These are phyloP conservation scores for Sinella curviseta DNA, from an alignment of 1,140 invertebrate genomes.

Conservation along the genomic window DNA sequence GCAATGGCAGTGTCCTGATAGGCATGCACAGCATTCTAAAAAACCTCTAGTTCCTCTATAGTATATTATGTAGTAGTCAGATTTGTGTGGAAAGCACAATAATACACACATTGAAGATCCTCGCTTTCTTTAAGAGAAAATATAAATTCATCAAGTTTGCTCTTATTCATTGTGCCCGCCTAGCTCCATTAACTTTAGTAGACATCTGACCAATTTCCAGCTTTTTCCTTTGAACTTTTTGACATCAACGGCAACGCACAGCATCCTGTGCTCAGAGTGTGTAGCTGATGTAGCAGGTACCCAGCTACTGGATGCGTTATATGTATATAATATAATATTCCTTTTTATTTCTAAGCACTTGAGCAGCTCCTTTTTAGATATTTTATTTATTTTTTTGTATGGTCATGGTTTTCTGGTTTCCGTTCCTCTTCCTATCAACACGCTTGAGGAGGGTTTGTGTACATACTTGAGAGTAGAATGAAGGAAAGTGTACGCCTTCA, in stretches of 20 bases:
- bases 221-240: conserved; percentile 12
- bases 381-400: not conserved
- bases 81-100: not conserved
- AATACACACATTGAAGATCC: not conserved
- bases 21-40: too few relatives aligned
- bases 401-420: not conserved
- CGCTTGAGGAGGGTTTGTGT: too few relatives aligned
- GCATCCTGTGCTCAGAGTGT: too few relatives aligned
- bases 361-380: not conserved
- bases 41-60: too few relatives aligned
- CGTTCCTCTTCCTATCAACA: too few relatives aligned
- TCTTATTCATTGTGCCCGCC: not conserved
- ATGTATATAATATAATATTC: not conserved
- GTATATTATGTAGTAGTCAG: too few relatives aligned
- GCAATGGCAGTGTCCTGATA: too few relatives aligned
- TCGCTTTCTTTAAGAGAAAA: not conserved
- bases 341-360: not conserved
- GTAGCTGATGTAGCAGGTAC: too few relatives aligned
- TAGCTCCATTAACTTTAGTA: not conserved
- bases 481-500: too few relatives aligned
- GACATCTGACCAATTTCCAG: not conserved
- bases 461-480: too few relatives aligned
- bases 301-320: not conserved
- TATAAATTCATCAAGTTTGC: not conserved
- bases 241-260: too few relatives aligned